A percentile compares a stretch with the other conserved stretches of the same genome.
Conservation (phyloP, 2,797 vertebrate genomes). For the Hoplostethus atlanticus region DNA sequence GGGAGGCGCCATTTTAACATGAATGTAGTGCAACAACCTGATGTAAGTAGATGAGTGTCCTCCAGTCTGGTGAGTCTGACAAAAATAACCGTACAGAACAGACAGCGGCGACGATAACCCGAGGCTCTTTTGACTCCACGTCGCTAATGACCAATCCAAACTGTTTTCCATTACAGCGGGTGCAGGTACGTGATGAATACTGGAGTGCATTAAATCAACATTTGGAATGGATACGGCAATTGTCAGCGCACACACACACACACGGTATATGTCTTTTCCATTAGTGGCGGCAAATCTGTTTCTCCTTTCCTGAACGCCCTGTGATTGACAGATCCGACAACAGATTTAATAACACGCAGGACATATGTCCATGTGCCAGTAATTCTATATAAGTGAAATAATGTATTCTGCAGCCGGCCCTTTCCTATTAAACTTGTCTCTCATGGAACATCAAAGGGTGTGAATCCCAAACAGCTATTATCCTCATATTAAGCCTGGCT, state of each 20-base stretch:
- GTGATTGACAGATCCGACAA: slow-evolving; percentile 34
- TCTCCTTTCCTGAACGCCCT: slow-evolving; percentile 11
- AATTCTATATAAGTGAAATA: slow-evolving; percentile 49
- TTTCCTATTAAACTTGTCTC: slow-evolving; percentile 65
- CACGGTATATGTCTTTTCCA: slow-evolving; percentile 7
- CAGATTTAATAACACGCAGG: slow-evolving; percentile 31
- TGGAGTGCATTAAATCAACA: slow-evolving; percentile 21
- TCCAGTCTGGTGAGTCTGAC: slow-evolving; percentile 4
- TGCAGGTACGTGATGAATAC: slow-evolving; percentile 15
- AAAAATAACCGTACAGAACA: neutral
- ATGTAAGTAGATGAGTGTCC: slow-evolving; percentile 1
- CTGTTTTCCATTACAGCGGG: slow-evolving; percentile 14
- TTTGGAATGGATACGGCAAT: slow-evolving; percentile 24
- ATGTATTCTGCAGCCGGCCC: slow-evolving; percentile 53
- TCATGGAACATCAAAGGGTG: slow-evolving; percentile 58
- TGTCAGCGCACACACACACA: slow-evolving; percentile 3
- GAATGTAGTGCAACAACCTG: neutral
- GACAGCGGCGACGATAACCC: slow-evolving; percentile 26
- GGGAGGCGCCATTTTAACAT: slow-evolving; percentile 24
- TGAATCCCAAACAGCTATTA: slow-evolving; percentile 69
- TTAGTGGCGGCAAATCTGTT: slow-evolving; percentile 22
- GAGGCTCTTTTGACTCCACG: slow-evolving; percentile 2
- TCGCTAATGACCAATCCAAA: slow-evolving; percentile 18
- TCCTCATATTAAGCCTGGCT: slow-evolving; percentile 57
- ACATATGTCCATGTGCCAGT: slow-evolving; percentile 42